Percentiles rank a stretch among this genome's conserved stretches.
Conservation (phyloP, 2,888 invertebrate species). For the Diarsia rubi region DNA sequence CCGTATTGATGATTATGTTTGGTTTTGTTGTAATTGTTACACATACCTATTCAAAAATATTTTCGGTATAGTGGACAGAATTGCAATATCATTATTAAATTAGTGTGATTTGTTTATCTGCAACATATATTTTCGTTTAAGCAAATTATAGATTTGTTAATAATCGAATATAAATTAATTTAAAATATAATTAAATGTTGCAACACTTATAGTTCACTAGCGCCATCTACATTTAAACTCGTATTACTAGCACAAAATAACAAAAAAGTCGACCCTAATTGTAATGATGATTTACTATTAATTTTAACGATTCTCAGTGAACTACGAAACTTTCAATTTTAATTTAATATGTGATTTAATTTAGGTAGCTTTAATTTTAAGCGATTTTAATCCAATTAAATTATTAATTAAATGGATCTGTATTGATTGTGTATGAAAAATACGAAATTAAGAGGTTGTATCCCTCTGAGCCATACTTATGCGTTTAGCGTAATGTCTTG, state of each 20-base stretch:
- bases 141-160: neutral
- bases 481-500: slow-evolving; percentile 29
- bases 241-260: slow-evolving; percentile 65
- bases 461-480: slow-evolving; percentile 49
- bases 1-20: slow-evolving; percentile 2
- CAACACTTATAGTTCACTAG: slow-evolving; percentile 7
- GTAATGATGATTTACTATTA: slow-evolving; percentile 63
- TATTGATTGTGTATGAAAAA: slow-evolving; percentile 49
- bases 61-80: slow-evolving; percentile 1
- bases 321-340: slow-evolving; percentile 64
- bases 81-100: slow-evolving; percentile 12
- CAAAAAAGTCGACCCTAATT: slow-evolving; percentile 50
- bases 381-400: slow-evolving; percentile 67
- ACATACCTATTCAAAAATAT: neutral
- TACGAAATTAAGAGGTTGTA: slow-evolving; percentile 13
- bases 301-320: slow-evolving; percentile 64
- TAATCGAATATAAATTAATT: slow-evolving; percentile 8
- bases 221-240: slow-evolving; percentile 45
- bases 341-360: slow-evolving; percentile 72
- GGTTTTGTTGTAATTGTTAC: neutral
- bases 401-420: slow-evolving; percentile 57
- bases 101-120: neutral
- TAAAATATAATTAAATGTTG: slow-evolving; percentile 1
- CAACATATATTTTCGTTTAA: neutral
- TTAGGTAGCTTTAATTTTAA: slow-evolving; percentile 67